Conservation (phyloP, 1,140 invertebrate genomes). For the Caenorhabditis brenneri region DNA sequence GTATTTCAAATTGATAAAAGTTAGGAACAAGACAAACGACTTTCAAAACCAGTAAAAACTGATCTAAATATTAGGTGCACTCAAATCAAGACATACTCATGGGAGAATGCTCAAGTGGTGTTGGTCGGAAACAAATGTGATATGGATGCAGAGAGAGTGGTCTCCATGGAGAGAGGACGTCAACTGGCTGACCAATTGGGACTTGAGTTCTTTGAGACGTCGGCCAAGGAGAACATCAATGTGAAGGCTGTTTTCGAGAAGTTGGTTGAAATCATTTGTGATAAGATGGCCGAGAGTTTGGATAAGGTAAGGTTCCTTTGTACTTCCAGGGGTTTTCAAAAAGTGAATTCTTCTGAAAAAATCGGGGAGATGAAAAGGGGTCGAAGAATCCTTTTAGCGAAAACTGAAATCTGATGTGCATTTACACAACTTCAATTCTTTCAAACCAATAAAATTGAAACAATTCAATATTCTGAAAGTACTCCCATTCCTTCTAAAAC, state of each 20-base stretch:
- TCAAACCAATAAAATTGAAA: too few relatives aligned
- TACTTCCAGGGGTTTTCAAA: too few relatives aligned
- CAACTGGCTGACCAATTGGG: constrained; percentile 96
- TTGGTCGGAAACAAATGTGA: constrained; percentile 99
- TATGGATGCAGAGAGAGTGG: constrained; percentile 98
- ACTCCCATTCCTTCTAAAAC: too few relatives aligned
- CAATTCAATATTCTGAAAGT: too few relatives aligned
- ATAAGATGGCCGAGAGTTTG: constrained; percentile 99
- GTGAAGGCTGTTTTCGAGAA: constrained; percentile 98
- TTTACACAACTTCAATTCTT: too few relatives aligned
- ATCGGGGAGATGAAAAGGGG: too few relatives aligned
- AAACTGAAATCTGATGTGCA: too few relatives aligned
- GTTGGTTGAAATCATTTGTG: constrained; percentile 98
- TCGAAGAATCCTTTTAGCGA: too few relatives aligned
- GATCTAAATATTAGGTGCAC: constrained; percentile 81
- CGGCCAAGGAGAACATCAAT: constrained; percentile 99
- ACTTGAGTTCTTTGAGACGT: constrained; percentile 98
- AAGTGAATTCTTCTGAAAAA: too few relatives aligned
- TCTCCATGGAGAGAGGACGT: constrained; percentile 92
- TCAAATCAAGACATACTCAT: constrained; percentile 99
- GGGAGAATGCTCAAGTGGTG: constrained; percentile 99
- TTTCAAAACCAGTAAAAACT: too few relatives aligned
- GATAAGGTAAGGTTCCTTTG: too few relatives aligned
- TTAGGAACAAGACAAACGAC: too few relatives aligned
- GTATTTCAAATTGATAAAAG: background rate